Conservation (phyloP, 2,113 vertebrate genomes). For the Mobula hypostoma region DNA sequence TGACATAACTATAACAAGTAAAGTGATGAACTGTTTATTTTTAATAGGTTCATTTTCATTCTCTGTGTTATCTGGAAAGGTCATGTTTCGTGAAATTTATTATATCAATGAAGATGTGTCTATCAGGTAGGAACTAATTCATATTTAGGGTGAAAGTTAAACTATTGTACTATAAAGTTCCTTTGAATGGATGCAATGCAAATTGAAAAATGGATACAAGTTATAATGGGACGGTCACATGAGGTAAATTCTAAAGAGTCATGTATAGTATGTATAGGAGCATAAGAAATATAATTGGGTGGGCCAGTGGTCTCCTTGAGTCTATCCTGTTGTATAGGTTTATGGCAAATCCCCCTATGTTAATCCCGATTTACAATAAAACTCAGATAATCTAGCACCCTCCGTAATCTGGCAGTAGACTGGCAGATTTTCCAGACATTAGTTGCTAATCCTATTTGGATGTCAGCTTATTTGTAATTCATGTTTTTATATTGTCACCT, state of each 20-base stretch:
- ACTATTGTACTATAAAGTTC: background rate
- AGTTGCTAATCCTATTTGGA: too few species aligned
- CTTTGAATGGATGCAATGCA: background rate
- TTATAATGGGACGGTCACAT: background rate
- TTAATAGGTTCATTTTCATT: conserved; percentile 88
- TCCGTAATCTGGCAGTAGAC: too few species aligned
- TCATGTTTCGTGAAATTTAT: conserved; percentile 98
- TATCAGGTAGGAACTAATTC: conserved; percentile 70
- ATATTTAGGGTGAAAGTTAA: background rate
- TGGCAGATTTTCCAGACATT: too few species aligned
- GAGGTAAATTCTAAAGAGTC: background rate
- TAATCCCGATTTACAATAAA: too few species aligned
- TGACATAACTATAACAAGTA: background rate
- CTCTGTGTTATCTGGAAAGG: conserved; percentile 93
- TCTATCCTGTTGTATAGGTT: too few species aligned
- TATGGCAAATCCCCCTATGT: too few species aligned
- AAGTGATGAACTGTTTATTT: background rate
- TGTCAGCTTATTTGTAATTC: too few species aligned
- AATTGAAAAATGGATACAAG: background rate
- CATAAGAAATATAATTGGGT: too few species aligned
- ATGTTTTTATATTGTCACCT: too few species aligned
- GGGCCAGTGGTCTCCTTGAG: too few species aligned
- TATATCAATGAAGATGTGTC: conserved; percentile 96
- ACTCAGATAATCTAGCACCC: too few species aligned
- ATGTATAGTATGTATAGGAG: background rate